Percentiles rank a stretch among this genome's conserved stretches.
Evolutionary conservation across 2,113 vertebrate species (phyloP).

Genomic region (Caranx ignobilis): DNA sequence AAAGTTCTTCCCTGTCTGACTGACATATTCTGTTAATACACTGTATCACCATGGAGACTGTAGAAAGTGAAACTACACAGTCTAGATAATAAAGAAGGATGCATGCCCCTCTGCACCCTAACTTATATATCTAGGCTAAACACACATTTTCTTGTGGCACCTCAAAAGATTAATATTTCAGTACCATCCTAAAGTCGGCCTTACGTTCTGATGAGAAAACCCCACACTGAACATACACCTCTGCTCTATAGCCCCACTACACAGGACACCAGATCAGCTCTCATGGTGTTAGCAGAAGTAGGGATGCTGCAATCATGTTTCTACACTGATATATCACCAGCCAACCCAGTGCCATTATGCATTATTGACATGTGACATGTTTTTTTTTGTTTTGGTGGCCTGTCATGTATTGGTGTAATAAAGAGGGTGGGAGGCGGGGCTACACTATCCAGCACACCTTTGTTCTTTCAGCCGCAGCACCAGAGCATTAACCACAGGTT

Average conservation of each 20-base stretch:
- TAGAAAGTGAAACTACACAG: neutral
- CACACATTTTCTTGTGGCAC: neutral
- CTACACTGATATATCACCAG: too few relatives aligned
- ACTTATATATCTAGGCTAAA: neutral
- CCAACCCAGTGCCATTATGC: too few relatives aligned
- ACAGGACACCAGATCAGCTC: constrained; percentile 18
- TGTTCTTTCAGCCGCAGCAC: too few relatives aligned
- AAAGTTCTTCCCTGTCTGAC: neutral
- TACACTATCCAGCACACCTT: too few relatives aligned
- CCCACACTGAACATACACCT: neutral
- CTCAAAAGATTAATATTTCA: neutral
- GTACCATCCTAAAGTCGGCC: neutral
- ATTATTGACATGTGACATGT: too few relatives aligned
- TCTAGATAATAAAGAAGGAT: too few relatives aligned
- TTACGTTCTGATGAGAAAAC: constrained; percentile 13
- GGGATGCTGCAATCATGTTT: too few relatives aligned
- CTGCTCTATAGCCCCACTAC: constrained; percentile 7
- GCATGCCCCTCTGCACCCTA: neutral
- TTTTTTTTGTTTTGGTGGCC: too few relatives aligned
- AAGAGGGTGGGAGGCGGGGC: too few relatives aligned
- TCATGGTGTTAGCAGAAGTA: constrained; percentile 15
- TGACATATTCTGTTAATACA: neutral
- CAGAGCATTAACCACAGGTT: too few relatives aligned
- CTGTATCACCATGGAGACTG: neutral
- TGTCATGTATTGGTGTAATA: too few relatives aligned